Evolutionary conservation across 2,888 invertebrate species (phyloP).

Genomic region (Quadroppia sp.): DNA sequence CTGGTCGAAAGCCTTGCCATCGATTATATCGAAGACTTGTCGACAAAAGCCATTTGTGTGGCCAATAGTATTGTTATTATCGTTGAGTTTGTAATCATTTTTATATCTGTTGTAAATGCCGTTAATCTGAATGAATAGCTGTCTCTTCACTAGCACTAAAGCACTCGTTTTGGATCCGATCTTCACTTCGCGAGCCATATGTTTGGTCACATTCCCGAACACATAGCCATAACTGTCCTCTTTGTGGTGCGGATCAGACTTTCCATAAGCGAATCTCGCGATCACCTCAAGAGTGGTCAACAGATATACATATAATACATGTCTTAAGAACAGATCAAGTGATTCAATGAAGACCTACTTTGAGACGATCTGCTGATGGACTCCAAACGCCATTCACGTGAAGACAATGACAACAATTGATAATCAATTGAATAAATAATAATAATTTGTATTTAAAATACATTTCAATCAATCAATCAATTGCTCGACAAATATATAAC

Average conservation of each 20-base stretch:
- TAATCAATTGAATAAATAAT: too few species aligned
- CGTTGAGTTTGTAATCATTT: conserved; percentile 59
- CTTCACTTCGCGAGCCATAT: conserved; percentile 33
- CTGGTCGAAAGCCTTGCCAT: conserved; percentile 75
- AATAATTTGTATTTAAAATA: too few species aligned
- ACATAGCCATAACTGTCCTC: conserved; percentile 88
- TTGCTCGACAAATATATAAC: too few species aligned
- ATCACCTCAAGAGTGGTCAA: conserved; percentile 60
- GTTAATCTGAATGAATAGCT: conserved; percentile 83
- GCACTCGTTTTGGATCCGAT: conserved; percentile 55
- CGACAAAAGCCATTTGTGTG: conserved; percentile 62
- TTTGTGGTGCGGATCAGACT: conserved; percentile 78
- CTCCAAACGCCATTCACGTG: conserved; percentile 53
- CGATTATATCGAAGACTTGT: conserved; percentile 78
- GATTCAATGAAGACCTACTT: conserved; percentile 4
- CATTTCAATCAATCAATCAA: too few species aligned
- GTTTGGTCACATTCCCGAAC: conserved; percentile 80
- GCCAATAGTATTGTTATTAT: not conserved
- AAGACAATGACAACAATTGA: conserved; percentile 47
- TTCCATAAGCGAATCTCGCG: conserved; percentile 93
- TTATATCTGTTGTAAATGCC: conserved; percentile 64
- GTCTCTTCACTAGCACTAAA: conserved; percentile 82
- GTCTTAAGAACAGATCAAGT: conserved; percentile 45
- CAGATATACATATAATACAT: conserved; percentile 62
- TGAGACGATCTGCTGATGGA: conserved; percentile 45